Evolutionary conservation across 2,113 vertebrate genomes (phyloP), one percentile per base, ranked within the genome.

Genomic region (Melanocharis versteri): DNA sequence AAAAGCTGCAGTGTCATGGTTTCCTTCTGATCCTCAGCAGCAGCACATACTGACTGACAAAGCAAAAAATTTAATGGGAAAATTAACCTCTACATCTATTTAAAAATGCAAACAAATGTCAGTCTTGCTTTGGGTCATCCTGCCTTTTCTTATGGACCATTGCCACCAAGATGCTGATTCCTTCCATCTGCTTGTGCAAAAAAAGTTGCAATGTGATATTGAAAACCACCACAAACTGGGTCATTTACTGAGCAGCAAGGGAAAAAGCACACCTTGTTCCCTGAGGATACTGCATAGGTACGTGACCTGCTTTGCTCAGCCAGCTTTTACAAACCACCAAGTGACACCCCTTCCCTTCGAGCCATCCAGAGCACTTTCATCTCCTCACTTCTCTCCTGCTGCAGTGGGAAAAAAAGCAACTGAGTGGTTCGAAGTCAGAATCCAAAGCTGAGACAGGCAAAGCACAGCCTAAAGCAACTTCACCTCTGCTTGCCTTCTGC

Each of bases 381-480:
- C 81, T 97, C 81, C 11, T 4, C 92, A 82, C 72, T 62, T 93
- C 71, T 93, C 94, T 92, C 82, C 44, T 84, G 64, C n/a, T 95
- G 61, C 70, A 90, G 33, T 47, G 61, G 84, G 69, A 96, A 94
- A 92, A 91, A 96, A 95, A 97, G 83, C 54, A 77, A 71, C 50
- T 61, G 56, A 66, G 47, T 16, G n/a, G 88, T 81, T 91, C 42
- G 50, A 65, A 96, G 77, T 89, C 73, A 93, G 69, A 96, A 87
- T 79, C 69, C 60, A 89, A 89, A 96, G 72, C 1, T 53, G 61
- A 96, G 45, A 53, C 2, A 3, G 87, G 80, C 54, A 83, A 96
- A 97, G 93, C 44, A 82, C 48, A 89, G 93, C 94, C 91, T 95
- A 70, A 87, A 97, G 96, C 81, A 96, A 89, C 37, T 61, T 92